These are phyloP conservation scores for Poliocrania exsul DNA, from an alignment of 2,797 vertebrate genomes.

Conservation along the genomic window DNA sequence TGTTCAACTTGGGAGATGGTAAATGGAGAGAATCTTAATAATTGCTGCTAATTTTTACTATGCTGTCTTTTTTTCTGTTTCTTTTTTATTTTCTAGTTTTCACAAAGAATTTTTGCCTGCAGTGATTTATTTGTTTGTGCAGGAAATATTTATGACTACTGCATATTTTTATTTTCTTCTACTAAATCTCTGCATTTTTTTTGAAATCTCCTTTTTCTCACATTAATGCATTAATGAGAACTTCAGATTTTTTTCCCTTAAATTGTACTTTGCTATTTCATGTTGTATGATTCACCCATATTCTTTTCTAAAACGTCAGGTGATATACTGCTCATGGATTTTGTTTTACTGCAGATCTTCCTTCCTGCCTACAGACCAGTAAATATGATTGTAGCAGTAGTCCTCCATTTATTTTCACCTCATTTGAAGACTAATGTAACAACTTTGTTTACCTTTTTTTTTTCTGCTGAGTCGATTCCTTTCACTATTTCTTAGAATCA, in stretches of 20 bases:
- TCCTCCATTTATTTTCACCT: background rate
- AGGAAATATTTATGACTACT: background rate
- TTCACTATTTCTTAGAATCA: background rate
- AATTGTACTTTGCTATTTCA: background rate
- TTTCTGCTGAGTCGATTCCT: background rate
- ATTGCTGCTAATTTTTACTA: background rate
- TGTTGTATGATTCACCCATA: background rate
- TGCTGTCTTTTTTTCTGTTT: background rate
- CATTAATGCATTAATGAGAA: background rate
- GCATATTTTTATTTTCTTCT: background rate
- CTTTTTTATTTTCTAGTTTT: background rate
- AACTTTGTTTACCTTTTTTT: background rate
- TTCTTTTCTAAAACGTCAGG: background rate
- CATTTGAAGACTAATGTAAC: background rate
- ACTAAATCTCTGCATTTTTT: background rate
- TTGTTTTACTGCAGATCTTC: background rate
- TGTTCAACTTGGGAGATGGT: background rate
- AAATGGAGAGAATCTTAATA: background rate
- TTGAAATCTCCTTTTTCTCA: background rate
- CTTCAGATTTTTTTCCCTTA: accelerated
- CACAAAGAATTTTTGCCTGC: accelerated
- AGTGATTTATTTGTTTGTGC: background rate
- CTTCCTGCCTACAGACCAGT: background rate
- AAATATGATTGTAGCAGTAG: background rate
- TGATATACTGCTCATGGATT: background rate